Conservation (phyloP, 2,888 invertebrate species). For the Orchesella flavescens region DNA sequence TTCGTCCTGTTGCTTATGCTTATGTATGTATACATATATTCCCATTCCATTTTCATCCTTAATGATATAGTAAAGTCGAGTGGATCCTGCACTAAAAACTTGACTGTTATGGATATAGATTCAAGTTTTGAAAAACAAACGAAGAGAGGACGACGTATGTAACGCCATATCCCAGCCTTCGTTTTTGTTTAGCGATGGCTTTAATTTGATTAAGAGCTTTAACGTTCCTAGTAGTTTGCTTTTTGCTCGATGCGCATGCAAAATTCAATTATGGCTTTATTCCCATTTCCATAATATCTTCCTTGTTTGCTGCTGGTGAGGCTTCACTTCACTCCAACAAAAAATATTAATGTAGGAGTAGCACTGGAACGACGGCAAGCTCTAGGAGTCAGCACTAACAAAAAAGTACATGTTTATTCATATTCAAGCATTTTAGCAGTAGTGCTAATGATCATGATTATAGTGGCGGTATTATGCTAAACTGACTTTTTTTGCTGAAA, state of each 20-base stretch:
- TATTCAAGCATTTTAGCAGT: no score
- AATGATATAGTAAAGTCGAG: neutral
- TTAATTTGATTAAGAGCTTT: conserved; percentile 57
- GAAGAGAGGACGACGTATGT: no score
- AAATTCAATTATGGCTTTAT: conserved; percentile 32
- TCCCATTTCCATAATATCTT: neutral
- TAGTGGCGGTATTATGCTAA: neutral
- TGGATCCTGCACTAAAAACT: no score
- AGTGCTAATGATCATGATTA: neutral
- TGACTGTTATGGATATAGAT: no score
- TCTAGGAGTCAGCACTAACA: no score
- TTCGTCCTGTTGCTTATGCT: neutral
- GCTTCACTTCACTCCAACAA: neutral
- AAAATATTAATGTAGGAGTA: neutral
- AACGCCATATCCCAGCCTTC: neutral
- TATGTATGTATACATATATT: neutral
- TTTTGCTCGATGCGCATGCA: conserved; percentile 18
- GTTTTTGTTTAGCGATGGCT: conserved; percentile 14
- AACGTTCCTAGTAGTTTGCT: neutral
- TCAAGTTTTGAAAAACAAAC: no score
- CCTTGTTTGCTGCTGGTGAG: neutral
- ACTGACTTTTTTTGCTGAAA: no score
- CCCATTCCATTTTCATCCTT: neutral
- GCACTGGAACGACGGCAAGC: no score
- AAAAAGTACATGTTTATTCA: no score